These are phyloP conservation scores for Maconellicoccus hirsutus DNA, from an alignment of 1,140 invertebrate species.

Conservation along the genomic window DNA sequence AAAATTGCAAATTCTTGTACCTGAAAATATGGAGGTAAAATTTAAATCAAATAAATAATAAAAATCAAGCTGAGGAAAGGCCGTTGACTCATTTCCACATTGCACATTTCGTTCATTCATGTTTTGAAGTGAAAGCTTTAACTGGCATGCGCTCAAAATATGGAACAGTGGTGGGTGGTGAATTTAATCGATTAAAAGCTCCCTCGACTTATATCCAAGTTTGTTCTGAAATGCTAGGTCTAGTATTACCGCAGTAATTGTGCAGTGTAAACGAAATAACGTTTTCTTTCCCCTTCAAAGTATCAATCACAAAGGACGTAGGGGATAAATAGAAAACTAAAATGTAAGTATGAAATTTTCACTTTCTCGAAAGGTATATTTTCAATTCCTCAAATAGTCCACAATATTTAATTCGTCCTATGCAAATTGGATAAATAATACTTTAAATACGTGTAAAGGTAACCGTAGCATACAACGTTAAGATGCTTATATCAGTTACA, in stretches of 20 bases:
- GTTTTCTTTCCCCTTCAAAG: neutral
- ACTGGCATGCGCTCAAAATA: neutral
- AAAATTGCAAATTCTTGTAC: too few relatives aligned
- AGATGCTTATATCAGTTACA: too few relatives aligned
- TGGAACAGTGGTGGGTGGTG: conserved; percentile 6
- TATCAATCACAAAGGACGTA: conserved; percentile 4
- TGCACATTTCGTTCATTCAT: conserved; percentile 4
- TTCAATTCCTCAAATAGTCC: too few relatives aligned
- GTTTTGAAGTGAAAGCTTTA: neutral
- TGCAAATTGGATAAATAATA: too few relatives aligned
- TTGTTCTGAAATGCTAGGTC: conserved; percentile 8
- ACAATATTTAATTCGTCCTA: too few relatives aligned
- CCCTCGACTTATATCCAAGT: conserved; percentile 7
- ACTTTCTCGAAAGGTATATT: neutral
- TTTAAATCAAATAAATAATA: neutral
- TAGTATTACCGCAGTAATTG: conserved; percentile 8
- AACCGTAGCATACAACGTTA: too few relatives aligned
- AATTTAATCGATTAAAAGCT: conserved; percentile 6
- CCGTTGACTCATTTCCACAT: neutral
- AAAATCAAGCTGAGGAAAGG: neutral
- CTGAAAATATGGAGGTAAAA: too few relatives aligned
- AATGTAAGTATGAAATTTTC: neutral
- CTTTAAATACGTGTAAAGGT: too few relatives aligned
- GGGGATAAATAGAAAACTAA: neutral
- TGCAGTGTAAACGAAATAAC: neutral